Evolutionary conservation across 2,888 invertebrate genomes (phyloP).

Genomic region (Spicauda simplicius): DNA sequence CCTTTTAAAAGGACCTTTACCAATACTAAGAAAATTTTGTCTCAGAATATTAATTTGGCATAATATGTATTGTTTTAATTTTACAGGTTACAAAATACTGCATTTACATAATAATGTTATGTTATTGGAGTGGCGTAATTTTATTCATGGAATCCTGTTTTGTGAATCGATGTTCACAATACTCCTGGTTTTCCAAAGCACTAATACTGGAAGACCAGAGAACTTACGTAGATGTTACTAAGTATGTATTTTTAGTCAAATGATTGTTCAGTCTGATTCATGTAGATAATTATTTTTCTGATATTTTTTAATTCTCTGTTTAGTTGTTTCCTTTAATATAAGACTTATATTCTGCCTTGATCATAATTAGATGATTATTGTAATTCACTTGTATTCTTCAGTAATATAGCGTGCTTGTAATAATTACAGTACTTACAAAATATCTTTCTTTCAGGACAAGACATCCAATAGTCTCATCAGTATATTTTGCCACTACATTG

Average conservation of each 20-base stretch:
- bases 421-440: no score
- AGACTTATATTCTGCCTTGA: neutral
- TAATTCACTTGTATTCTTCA: no score
- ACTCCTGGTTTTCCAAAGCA: slow-evolving; percentile 77
- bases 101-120: slow-evolving; percentile 70
- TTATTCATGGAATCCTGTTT: slow-evolving; percentile 82
- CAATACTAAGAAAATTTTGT: no score
- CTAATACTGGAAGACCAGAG: slow-evolving; percentile 57
- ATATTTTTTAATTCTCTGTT: no score
- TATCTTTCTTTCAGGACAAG: slow-evolving; percentile 60
- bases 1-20: no score
- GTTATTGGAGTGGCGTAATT: slow-evolving; percentile 82
- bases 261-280: no score
- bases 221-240: slow-evolving; percentile 46
- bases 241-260: slow-evolving; percentile 48
- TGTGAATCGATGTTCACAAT: slow-evolving; percentile 71
- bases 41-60: no score
- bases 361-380: no score
- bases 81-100: slow-evolving; percentile 75
- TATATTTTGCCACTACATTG: slow-evolving; percentile 76
- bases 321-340: no score
- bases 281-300: no score
- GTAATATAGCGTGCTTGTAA: no score
- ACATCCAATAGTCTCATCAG: slow-evolving; percentile 66
- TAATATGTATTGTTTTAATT: slow-evolving; percentile 16